Percentiles rank a stretch among this genome's conserved stretches.
These are phyloP conservation scores for Synanthedon formicaeformis DNA, from an alignment of 2,888 invertebrate genomes.

Conservation along the genomic window DNA sequence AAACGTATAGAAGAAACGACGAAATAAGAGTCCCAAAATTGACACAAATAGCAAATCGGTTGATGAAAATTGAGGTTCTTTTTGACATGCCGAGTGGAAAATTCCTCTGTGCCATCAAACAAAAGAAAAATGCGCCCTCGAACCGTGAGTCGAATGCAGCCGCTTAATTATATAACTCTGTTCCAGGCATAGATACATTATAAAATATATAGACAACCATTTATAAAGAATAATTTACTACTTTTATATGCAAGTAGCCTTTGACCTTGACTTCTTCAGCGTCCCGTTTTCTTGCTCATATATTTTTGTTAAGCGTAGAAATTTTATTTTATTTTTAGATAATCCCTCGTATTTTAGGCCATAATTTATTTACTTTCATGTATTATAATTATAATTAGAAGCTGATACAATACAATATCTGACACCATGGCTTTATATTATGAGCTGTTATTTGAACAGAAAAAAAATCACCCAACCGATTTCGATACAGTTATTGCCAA, in stretches of 20 bases:
- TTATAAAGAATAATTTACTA: too few species aligned
- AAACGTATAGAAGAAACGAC: too few species aligned
- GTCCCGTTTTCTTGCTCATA: too few species aligned
- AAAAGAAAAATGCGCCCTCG: conserved; percentile 8
- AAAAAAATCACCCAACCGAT: too few species aligned
- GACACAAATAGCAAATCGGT: not conserved
- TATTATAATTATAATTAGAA: not conserved
- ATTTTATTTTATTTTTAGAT: too few species aligned
- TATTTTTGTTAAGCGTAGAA: too few species aligned
- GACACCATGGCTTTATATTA: too few species aligned
- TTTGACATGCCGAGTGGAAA: conserved; percentile 25
- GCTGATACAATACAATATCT: too few species aligned
- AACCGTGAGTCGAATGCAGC: conserved; percentile 8
- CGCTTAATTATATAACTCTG: conserved; percentile 3
- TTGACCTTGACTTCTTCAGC: too few species aligned
- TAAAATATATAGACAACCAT: not conserved
- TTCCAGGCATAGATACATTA: not conserved
- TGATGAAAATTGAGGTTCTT: conserved; percentile 7
- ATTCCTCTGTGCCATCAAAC: conserved; percentile 8
- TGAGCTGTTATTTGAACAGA: too few species aligned
- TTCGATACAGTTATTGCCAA: too few species aligned
- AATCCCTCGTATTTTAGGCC: not conserved
- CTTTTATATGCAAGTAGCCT: too few species aligned
- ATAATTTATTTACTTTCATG: not conserved
- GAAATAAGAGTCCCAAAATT: not conserved